phyloP scores from a whole-genome alignment of 2,113 vertebrate species.

The Antidorcas marsupialis region DNA sequence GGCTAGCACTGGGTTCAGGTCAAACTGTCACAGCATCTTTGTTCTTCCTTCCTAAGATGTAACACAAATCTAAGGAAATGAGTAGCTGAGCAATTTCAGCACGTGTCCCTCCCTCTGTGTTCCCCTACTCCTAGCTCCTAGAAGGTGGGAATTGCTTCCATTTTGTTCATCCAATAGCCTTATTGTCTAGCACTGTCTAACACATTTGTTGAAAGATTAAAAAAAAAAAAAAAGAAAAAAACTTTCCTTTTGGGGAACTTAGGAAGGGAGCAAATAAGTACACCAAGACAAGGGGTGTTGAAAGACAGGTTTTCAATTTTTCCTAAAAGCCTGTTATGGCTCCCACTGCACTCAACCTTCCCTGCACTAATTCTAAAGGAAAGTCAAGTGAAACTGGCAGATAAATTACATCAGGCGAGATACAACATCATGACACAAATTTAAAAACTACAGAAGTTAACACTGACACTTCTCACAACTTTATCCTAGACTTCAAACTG shows the following conservation, averaged over 20 bases:
- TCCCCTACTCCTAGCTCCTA: neutral
- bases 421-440: constrained; percentile 47
- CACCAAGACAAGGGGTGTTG: neutral
- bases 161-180: neutral
- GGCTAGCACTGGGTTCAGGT: neutral
- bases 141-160: neutral
- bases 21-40: neutral
- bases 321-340: neutral
- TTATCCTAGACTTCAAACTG: neutral
- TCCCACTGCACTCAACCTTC: neutral
- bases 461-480: neutral
- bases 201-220: neutral
- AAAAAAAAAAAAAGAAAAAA: neutral
- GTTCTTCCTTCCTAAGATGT: neutral
- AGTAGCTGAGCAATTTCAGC: neutral
- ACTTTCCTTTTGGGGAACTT: neutral
- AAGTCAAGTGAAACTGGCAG: constrained; percentile 1
- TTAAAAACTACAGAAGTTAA: constrained; percentile 25
- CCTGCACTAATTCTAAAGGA: neutral
- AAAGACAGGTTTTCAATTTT: neutral
- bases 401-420: neutral
- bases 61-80: neutral
- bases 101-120: neutral
- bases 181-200: neutral
- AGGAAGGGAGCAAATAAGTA: neutral